Base-by-base conservation (phyloP, 2,113 vertebrate species). In the Cinclus cinclus region DNA sequence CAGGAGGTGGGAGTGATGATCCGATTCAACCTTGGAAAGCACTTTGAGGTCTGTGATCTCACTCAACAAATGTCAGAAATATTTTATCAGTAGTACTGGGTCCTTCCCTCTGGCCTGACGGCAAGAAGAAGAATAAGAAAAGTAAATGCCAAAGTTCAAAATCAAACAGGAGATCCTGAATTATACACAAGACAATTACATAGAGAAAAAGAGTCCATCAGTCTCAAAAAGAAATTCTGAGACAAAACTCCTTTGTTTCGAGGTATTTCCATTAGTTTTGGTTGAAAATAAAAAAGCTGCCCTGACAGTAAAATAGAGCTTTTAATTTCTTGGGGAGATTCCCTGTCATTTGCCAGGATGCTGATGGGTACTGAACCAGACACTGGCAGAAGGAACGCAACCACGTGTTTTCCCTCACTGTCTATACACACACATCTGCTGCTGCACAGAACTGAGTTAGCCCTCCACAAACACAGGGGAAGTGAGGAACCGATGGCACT, bases 11-110 rank as follows among this genome's bases (percentile, higher is more conserved):
- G 74, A 94, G 84, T 53, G 58, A 92, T 76, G 74, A 94, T 89
- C 69, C 84, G 83, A 56, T 78, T 93, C 81, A 91, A 30, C 53
- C 77, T 44, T 52, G 69, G 68, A 75, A 96, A 94, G 75, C 56
- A 87, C 76, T 89, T n/a, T 49, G 74, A 92, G 87, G 71, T 64
- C 81, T 82, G 58, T 76, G 78, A 89, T 84, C 81, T 94, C 87
- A 87, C 83, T 92, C 89, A 46, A 82, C 81, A 96, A 95, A 92
- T 78, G 83, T 91, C 91, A 95, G 91, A 81, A 94, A 78, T 87
- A 92, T 91, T 94, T 96, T 82, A 87, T 89, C 58, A 92, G 94
- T 60, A 91, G 76, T 87, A 89, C 3, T 79, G 65, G 65, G 53
- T 75, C 60, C 49, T 86, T 74, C 56, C 44, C 67, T 56, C 60